Evolutionary conservation across 1,140 invertebrate species (phyloP), one percentile per base, ranked within the genome.

Genomic region (Pristionchus pacificus): DNA sequence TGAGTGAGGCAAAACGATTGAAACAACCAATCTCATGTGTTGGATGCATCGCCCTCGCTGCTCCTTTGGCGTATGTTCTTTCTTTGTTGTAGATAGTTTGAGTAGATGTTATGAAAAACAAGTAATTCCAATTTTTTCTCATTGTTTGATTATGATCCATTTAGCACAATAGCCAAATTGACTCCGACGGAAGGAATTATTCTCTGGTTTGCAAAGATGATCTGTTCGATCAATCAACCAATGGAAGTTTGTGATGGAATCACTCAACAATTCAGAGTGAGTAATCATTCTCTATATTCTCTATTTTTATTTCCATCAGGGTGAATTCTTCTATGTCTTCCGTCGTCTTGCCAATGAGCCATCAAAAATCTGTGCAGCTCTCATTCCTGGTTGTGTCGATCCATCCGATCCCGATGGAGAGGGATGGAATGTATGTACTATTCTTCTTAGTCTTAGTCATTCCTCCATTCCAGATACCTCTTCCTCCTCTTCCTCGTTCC

Each of bases 281-380:
- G 49, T 73, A n/a, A n/a, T 19, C 19, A n/a, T 65, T 24, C 49
- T 60, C 6, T 28, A 15, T 19, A 3, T 31, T 70, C 13, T 19
- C n/a, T 71, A 70, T 38, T 31, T 72, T 38, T 15, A 19, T 13
- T 62, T 57, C 29, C 15, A 38, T 74, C 32, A 76, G 75, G 75
- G 71, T 15, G 74, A 76, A 28, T 65, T 75, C 60, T 66, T 76
- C 65, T 76, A 76, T 67, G 75, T 76, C 0, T 68, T 76, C 65
- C 38, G 72, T 24, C 19, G 67, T 30, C 65, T 76, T 25, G 74
- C 65, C 27, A n/a, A 70, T 63, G 25, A 60, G 29, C 64, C 72
- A 19, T 72, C 71, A 57, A 24, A 63, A 64, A 69, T 69, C n/a
- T 73, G 71, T 69, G 71, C 65, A 30, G 63, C 63, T 28, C 69